Evolutionary conservation across 2,797 vertebrate genomes (phyloP).

Genomic region (Oceanodroma leucorhoa): DNA sequence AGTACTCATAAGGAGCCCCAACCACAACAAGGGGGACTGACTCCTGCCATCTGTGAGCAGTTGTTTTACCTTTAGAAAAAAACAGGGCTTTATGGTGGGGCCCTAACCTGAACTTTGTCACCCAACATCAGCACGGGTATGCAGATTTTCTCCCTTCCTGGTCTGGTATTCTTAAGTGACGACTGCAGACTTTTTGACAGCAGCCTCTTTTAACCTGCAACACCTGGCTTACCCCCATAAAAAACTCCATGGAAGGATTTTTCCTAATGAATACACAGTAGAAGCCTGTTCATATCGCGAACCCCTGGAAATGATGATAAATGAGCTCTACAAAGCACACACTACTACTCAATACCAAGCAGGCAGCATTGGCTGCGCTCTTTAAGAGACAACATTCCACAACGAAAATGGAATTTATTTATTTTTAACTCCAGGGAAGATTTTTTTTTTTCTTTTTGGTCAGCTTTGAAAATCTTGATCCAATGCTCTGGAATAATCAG

Average conservation of each 20-base stretch:
- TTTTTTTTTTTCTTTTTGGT: background rate
- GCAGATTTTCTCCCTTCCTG: background rate
- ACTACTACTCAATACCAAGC: slow-evolving; percentile 5
- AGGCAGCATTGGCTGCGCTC: background rate
- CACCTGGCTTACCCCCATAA: background rate
- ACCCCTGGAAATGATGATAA: slow-evolving; percentile 25
- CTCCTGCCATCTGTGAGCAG: background rate
- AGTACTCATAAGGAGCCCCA: background rate
- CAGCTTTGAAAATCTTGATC: slow-evolving; percentile 18
- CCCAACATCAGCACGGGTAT: background rate
- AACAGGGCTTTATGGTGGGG: background rate
- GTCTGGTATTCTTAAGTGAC: background rate
- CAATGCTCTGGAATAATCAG: background rate
- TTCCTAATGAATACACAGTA: slow-evolving; percentile 31
- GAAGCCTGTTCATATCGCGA: background rate
- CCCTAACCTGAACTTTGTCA: background rate
- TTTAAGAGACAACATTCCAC: slow-evolving; percentile 14
- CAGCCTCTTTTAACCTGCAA: background rate
- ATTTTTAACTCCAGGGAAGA: background rate
- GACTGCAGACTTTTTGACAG: background rate
- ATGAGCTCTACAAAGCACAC: slow-evolving; percentile 22
- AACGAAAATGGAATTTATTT: slow-evolving; percentile 12
- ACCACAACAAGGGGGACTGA: background rate
- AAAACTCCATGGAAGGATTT: background rate
- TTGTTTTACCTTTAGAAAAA: background rate